These are phyloP conservation scores for Lanistes nyassanus DNA, from an alignment of 1,140 invertebrate species.

Conservation along the genomic window DNA sequence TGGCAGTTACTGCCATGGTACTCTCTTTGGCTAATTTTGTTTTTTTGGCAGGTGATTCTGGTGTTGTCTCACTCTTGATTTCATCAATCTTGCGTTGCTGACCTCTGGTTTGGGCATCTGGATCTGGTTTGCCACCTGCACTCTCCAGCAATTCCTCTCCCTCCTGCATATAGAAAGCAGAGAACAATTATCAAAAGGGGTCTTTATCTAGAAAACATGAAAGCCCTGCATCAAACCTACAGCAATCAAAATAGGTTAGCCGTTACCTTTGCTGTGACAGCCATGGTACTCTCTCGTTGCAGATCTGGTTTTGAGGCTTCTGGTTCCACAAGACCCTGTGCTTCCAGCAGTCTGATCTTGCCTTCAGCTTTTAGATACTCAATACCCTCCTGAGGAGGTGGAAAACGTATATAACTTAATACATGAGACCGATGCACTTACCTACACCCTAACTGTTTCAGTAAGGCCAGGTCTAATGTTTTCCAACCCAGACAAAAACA, in stretches of 20 bases:
- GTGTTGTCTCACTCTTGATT: constrained; percentile 43
- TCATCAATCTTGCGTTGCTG: constrained; percentile 59
- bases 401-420: background rate
- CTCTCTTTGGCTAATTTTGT: constrained; percentile 42
- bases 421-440: no score
- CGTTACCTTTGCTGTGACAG: constrained; percentile 52
- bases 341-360: constrained; percentile 47
- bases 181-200: background rate
- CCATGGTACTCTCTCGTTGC: constrained; percentile 51
- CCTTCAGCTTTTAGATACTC: constrained; percentile 48
- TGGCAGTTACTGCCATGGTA: constrained; percentile 56
- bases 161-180: constrained; percentile 41
- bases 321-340: constrained; percentile 46
- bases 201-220: background rate
- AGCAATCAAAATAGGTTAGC: no score
- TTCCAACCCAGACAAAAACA: no score
- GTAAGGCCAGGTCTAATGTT: no score
- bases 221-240: background rate
- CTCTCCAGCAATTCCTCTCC: constrained; percentile 47
- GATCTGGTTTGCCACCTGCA: constrained; percentile 44
- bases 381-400: constrained; percentile 51
- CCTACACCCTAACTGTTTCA: no score
- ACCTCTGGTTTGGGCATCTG: constrained; percentile 56
- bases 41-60: constrained; percentile 49
- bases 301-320: constrained; percentile 40